Evolutionary conservation across 1,140 invertebrate species (phyloP).

Genomic region (Manduca sexta): DNA sequence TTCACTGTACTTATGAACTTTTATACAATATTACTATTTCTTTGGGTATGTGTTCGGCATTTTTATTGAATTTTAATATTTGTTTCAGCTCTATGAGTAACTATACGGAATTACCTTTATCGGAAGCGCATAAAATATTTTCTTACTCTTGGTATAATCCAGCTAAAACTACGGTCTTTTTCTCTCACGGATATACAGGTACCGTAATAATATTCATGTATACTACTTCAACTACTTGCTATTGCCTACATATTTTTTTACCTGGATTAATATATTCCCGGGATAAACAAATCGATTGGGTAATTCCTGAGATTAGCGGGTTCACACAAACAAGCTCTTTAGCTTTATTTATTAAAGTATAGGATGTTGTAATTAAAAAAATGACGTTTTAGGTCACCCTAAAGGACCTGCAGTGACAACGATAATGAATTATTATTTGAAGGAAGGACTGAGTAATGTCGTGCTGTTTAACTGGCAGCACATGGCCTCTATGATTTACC

Average conservation of each 20-base stretch:
- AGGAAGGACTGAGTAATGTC: conserved; percentile 46
- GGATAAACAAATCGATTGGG: no score
- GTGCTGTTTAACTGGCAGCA: conserved; percentile 55
- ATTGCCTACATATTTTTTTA: no score
- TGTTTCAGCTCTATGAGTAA: conserved; percentile 41
- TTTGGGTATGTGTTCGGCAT: no score
- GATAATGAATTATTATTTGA: conserved; percentile 40
- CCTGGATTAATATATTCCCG: no score
- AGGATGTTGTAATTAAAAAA: no score
- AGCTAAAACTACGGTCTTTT: conserved; percentile 35
- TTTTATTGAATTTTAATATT: not conserved
- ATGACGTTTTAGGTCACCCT: conserved; percentile 34
- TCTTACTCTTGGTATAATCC: conserved; percentile 38
- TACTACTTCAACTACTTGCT: not conserved
- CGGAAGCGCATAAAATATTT: conserved; percentile 35
- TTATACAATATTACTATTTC: no score
- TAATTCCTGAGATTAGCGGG: no score
- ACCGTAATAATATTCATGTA: conserved; percentile 8
- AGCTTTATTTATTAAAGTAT: no score
- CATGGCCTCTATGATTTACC: conserved; percentile 32
- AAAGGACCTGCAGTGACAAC: conserved; percentile 40
- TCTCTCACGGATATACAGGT: conserved; percentile 57
- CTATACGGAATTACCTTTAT: conserved; percentile 40
- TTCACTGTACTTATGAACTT: no score
- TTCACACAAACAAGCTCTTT: no score